phyloP scores from a whole-genome alignment of 2,113 vertebrate species.

The Microtus ochrogaster region DNA sequence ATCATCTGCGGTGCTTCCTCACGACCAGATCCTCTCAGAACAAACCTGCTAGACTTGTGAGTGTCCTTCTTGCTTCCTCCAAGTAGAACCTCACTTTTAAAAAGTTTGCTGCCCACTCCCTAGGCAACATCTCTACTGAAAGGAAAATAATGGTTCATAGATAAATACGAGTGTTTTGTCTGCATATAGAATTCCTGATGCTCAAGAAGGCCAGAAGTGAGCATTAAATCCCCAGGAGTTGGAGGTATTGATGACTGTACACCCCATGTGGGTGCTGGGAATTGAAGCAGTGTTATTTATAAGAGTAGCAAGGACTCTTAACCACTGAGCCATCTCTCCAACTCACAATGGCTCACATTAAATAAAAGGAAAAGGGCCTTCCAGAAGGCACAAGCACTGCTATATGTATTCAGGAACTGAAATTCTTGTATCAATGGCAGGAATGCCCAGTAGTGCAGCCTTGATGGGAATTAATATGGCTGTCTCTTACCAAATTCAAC shows the following conservation, averaged over 20 bases:
- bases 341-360: no score
- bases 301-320: no score
- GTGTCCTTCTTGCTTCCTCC: not conserved
- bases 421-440: no score
- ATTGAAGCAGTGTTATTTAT: no score
- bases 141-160: not conserved
- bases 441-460: no score
- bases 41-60: not conserved
- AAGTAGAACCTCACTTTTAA: not conserved
- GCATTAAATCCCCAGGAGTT: not conserved
- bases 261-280: fast-evolving
- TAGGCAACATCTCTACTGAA: not conserved
- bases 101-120: not conserved
- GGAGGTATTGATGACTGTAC: no score
- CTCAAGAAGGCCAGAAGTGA: not conserved
- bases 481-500: no score
- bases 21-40: not conserved
- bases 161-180: not conserved
- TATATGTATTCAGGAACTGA: no score
- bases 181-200: not conserved
- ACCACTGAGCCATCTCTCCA: no score
- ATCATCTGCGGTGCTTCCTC: not conserved
- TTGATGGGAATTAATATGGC: no score
- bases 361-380: no score
- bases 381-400: no score